phyloP scores from a whole-genome alignment of 2,113 vertebrate genomes.

The Orcinus orca region DNA sequence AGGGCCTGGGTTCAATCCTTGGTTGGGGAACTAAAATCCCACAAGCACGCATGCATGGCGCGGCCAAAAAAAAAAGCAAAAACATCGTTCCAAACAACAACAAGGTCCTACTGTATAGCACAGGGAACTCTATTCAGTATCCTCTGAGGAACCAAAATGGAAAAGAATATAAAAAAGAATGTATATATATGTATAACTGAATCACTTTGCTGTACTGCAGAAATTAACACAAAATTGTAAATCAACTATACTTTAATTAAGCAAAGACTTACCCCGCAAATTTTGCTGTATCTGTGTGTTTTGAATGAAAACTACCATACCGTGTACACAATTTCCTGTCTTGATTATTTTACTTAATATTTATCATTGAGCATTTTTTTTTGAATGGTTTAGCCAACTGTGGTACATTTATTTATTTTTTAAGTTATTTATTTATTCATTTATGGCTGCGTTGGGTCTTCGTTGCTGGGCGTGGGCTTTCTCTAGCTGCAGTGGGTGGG shows the following conservation, averaged over 20 bases:
- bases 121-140: background rate
- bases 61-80: background rate
- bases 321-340: background rate
- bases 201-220: background rate
- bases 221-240: background rate
- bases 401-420: too few species aligned
- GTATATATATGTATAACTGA: background rate
- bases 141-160: background rate
- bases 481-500: too few species aligned
- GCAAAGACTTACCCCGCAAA: background rate
- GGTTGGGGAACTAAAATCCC: background rate
- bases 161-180: background rate
- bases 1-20: background rate
- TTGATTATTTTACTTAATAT: constrained; percentile 18
- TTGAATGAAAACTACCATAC: background rate
- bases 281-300: background rate
- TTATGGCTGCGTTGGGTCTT: too few species aligned
- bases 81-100: background rate
- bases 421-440: too few species aligned
- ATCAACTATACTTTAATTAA: background rate
- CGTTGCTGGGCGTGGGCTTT: too few species aligned
- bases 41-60: background rate
- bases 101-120: background rate
- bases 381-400: too few species aligned
- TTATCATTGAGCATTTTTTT: background rate